phyloP scores from a whole-genome alignment of 2,797 vertebrate genomes.

The Pipistrellus pipistrellus region DNA sequence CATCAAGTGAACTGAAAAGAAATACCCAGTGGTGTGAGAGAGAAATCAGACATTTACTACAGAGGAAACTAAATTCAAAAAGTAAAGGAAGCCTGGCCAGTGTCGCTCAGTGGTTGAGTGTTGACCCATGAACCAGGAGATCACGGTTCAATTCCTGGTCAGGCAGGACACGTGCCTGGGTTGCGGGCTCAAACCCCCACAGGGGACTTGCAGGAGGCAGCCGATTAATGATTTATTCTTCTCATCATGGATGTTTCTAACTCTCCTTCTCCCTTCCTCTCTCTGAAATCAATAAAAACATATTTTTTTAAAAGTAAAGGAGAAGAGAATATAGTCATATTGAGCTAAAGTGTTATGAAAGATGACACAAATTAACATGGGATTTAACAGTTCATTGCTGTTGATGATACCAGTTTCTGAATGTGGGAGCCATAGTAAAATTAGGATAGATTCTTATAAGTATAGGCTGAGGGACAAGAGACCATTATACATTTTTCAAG shows the following conservation, averaged over 20 bases:
- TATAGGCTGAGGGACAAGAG: not conserved
- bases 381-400: not conserved
- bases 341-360: not conserved
- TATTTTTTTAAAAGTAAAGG: not conserved
- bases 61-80: not conserved
- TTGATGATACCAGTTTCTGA: not conserved
- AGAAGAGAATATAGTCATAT: not conserved
- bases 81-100: not conserved
- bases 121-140: too few relatives aligned
- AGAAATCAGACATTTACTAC: not conserved
- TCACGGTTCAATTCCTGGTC: too few relatives aligned
- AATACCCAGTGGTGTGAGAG: not conserved
- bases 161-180: too few relatives aligned
- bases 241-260: too few relatives aligned
- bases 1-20: too few relatives aligned
- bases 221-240: too few relatives aligned
- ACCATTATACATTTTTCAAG: not conserved
- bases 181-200: too few relatives aligned
- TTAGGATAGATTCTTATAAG: not conserved
- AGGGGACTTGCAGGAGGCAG: too few relatives aligned
- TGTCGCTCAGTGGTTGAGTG: too few relatives aligned
- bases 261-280: too few relatives aligned
- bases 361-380: conserved; percentile 18
- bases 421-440: not conserved
- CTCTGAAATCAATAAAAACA: too few relatives aligned